phyloP scores from a whole-genome alignment of 2,113 vertebrate genomes.

The Chloropsis cyanopogon region DNA sequence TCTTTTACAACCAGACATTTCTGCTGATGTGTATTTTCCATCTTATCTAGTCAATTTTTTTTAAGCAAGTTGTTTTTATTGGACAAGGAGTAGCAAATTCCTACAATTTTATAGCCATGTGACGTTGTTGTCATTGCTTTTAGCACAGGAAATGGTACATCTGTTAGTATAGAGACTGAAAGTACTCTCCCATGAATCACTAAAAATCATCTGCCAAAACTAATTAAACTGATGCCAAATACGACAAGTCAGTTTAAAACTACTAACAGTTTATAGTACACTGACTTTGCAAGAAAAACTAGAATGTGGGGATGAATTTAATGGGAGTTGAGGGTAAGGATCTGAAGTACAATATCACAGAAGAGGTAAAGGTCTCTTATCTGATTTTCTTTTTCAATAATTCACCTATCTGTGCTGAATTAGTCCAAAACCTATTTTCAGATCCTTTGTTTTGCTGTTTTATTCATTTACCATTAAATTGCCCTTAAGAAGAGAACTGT shows the following conservation, averaged over 20 bases:
- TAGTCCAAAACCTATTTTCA: neutral
- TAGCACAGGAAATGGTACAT: constrained; percentile 67
- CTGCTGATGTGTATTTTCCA: constrained; percentile 17
- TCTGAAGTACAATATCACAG: neutral
- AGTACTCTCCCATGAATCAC: constrained; percentile 84
- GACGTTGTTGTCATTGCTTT: constrained; percentile 80
- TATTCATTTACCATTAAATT: neutral
- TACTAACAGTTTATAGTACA: constrained; percentile 68
- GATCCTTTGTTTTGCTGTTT: neutral
- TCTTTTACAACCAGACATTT: neutral
- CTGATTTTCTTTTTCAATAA: neutral
- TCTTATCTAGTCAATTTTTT: constrained; percentile 14
- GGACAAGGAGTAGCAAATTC: constrained; percentile 60
- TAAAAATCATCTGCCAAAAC: constrained; percentile 77
- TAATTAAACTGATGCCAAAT: constrained; percentile 85
- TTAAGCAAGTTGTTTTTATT: constrained; percentile 53
- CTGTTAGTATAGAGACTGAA: constrained; percentile 70
- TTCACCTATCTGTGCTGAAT: neutral
- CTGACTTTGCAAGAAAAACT: neutral
- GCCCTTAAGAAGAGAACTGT: neutral
- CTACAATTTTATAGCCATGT: constrained; percentile 72
- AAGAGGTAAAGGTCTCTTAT: neutral
- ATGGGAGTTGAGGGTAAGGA: neutral
- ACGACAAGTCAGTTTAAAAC: constrained; percentile 78
- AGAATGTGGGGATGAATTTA: neutral